Evolutionary conservation across 2,888 invertebrate genomes (phyloP).

Genomic region (Harpalus rubripes): DNA sequence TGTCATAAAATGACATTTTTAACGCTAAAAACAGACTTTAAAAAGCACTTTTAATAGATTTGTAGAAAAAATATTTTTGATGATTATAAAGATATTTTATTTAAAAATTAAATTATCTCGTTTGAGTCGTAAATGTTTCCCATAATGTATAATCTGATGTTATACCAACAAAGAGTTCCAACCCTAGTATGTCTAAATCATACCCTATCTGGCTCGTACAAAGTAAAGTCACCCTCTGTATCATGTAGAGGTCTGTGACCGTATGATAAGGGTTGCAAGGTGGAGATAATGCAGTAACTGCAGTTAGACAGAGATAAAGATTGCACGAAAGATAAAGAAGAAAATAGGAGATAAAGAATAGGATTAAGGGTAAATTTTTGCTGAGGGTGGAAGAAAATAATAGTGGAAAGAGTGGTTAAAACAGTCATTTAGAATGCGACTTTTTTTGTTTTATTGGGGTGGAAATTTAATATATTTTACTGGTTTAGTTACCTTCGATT

Average conservation of each 20-base stretch:
- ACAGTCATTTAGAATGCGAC: neutral
- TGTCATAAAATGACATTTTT: no score
- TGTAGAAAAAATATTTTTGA: no score
- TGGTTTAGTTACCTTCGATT: no score
- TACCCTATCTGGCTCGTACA: neutral
- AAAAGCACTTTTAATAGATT: no score
- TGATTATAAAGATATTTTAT: no score
- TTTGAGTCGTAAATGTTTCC: no score
- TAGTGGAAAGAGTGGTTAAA: neutral
- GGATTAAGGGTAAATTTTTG: neutral
- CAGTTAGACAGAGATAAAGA: neutral
- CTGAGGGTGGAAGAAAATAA: neutral
- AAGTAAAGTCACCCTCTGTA: neutral
- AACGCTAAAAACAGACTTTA: no score
- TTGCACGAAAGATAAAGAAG: neutral
- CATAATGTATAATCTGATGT: neutral
- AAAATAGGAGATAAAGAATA: neutral
- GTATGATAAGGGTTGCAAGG: neutral
- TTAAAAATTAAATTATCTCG: no score
- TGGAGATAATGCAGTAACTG: neutral
- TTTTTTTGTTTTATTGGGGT: no score
- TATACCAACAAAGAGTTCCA: neutral
- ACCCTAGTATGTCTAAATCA: neutral
- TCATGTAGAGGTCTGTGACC: neutral
- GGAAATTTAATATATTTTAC: no score